Conservation (phyloP, 2,888 invertebrate genomes). For the Exocentrus adspersus region DNA sequence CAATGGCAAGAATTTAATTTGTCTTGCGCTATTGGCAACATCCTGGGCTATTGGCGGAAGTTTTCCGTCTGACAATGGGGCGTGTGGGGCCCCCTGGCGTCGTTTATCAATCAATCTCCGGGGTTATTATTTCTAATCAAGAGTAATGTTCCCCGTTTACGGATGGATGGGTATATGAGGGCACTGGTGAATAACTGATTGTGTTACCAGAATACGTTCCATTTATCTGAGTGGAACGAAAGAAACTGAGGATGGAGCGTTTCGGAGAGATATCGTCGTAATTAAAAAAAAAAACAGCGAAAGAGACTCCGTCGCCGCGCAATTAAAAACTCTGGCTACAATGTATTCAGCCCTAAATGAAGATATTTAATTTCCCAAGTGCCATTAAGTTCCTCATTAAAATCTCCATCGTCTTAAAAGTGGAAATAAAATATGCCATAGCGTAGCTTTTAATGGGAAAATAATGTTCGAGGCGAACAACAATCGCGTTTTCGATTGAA, state of each 20-base stretch:
- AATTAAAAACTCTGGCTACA: constrained; percentile 5
- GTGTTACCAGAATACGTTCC: too few species aligned
- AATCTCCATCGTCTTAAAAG: constrained; percentile 11
- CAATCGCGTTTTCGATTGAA: too few species aligned
- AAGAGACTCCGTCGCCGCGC: neutral
- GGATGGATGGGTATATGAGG: neutral
- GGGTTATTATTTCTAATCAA: neutral
- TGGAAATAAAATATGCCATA: constrained; percentile 21
- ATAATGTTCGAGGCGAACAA: too few species aligned
- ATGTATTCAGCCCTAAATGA: constrained; percentile 10
- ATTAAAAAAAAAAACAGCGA: too few species aligned
- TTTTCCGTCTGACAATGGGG: neutral
- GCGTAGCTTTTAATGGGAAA: constrained; percentile 15
- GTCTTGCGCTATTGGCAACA: neutral
- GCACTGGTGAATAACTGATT: too few species aligned
- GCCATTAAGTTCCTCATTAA: constrained; percentile 22
- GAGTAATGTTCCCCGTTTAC: neutral
- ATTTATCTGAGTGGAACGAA: too few species aligned
- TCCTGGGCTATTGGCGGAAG: too few species aligned
- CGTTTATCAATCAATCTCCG: neutral
- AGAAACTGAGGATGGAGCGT: too few species aligned
- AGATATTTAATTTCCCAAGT: constrained; percentile 25
- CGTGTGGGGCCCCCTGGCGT: neutral
- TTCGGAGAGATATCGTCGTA: too few species aligned
- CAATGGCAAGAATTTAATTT: constrained; percentile 14